phyloP scores from a whole-genome alignment of 2,888 invertebrate genomes.

The Agrotis ipsilon region DNA sequence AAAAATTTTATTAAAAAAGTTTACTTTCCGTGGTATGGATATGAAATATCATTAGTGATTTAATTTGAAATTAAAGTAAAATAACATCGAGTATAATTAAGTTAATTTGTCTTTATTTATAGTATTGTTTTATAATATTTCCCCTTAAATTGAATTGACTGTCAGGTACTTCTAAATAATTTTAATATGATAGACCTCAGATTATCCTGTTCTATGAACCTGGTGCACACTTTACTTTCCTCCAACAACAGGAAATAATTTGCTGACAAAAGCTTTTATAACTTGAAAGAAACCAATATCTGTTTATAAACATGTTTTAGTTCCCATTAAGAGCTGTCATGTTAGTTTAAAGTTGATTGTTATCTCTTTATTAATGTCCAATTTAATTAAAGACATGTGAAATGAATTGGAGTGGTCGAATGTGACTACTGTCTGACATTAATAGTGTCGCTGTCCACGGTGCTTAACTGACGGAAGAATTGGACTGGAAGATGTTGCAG shows the following conservation, averaged over 20 bases:
- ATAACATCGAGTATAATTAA: too few species aligned
- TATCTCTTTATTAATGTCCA: constrained; percentile 62
- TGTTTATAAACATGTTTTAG: constrained; percentile 30
- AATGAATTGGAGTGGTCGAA: constrained; percentile 49
- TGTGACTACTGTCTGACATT: constrained; percentile 61
- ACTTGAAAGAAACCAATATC: constrained; percentile 19
- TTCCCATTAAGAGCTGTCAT: constrained; percentile 54
- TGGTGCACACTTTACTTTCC: too few species aligned
- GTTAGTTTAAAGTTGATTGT: constrained; percentile 56
- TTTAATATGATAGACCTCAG: too few species aligned
- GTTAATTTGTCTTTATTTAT: too few species aligned
- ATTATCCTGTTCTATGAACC: too few species aligned
- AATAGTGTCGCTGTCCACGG: constrained; percentile 51
- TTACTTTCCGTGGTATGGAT: too few species aligned
- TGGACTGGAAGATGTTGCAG: constrained; percentile 25
- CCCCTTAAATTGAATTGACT: too few species aligned
- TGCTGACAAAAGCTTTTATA: neutral
- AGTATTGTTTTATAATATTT: too few species aligned
- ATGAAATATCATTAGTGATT: too few species aligned
- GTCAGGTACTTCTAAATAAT: too few species aligned
- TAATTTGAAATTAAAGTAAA: too few species aligned
- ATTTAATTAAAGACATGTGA: constrained; percentile 57
- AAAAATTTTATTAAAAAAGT: neutral
- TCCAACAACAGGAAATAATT: neutral
- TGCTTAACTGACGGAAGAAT: constrained; percentile 24